Base-by-base conservation (phyloP, 2,797 vertebrate species). In the Takifugu ocellatus region DNA sequence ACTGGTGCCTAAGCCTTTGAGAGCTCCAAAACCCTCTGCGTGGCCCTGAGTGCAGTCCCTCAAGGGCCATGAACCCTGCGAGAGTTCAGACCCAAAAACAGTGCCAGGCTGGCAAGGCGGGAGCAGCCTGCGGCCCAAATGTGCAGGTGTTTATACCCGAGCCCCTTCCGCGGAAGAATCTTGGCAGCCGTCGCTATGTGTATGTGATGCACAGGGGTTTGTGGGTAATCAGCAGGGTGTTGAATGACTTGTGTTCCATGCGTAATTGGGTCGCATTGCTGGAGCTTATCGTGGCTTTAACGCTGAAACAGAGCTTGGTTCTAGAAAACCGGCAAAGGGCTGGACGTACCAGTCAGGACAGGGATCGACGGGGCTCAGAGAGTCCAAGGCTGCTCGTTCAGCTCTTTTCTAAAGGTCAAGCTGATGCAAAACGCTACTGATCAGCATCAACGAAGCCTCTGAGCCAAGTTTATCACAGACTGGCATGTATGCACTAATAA, bases 321-420 rank as follows among this genome's bases (percentile, higher is more conserved):
- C 85, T 86, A 51, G 79, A 77, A 89, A 90, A 74, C 74, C 84
- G 58, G 60, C 46, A 9, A n/a, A 11, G 68, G 67, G 51, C 49
- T 16, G 61, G 33, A 42, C 16, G 27, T 53, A 63, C 61, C 66
- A 50, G 62, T 63, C 64, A 44, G 27, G 43, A 78, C 63, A 63
- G 66, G 58, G 68, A 67, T 68, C 73, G 25, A 24, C 7, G 24
- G 70, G 66, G 65, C 76, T 77, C 61, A 27, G 8, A 59, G 70
- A 76, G 81, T 75, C 76, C 42, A 84, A 80, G 62, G 77, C 66
- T 69, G 81, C 79, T 66, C 83, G 64, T 78, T 90, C 89, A 91
- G 89, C 89, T 79, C 76, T 88, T 90, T 90, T 76, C 82, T 50
- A 81, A 90, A 90, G 89, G 89, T 92, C 88, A 87, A 25, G 63